Percentiles rank a stretch among this genome's conserved stretches.
Conservation (phyloP, 1,140 invertebrate species). For the Cotesia typhae region DNA sequence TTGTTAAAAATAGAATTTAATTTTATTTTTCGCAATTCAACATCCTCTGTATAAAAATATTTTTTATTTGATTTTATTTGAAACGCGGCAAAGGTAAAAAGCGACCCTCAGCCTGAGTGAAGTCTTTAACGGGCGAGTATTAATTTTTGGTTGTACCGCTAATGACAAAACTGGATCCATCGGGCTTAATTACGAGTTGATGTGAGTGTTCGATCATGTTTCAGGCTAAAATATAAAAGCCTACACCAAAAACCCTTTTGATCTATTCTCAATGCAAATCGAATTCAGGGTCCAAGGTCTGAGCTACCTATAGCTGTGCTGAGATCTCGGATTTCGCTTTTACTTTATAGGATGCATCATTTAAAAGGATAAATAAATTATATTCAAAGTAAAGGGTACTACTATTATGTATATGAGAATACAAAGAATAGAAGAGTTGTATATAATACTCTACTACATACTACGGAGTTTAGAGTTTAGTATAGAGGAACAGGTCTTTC, state of each 20-base stretch:
- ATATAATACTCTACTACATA: neutral
- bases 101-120: neutral
- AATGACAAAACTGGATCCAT: conserved; percentile 47
- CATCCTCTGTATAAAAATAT: conserved; percentile 50
- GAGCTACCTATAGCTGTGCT: too few relatives aligned
- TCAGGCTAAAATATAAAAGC: too few relatives aligned
- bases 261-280: conserved; percentile 1
- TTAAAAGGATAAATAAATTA: conserved; percentile 9
- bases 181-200: conserved; percentile 28
- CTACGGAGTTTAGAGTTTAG: neutral
- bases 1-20: neutral
- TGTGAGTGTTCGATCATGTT: neutral
- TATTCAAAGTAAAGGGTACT: neutral
- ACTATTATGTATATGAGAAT: neutral
- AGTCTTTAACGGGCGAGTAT: conserved; percentile 40
- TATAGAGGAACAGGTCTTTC: conserved; percentile 29
- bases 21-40: conserved; percentile 43
- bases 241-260: neutral
- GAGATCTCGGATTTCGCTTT: too few relatives aligned
- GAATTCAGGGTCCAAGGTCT: too few relatives aligned
- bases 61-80: neutral
- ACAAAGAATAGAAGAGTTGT: conserved; percentile 1
- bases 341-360: neutral
- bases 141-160: conserved; percentile 46
- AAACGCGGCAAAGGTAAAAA: neutral